phyloP scores from a whole-genome alignment of 2,888 invertebrate genomes.

The Eutolmus rufibarbis region DNA sequence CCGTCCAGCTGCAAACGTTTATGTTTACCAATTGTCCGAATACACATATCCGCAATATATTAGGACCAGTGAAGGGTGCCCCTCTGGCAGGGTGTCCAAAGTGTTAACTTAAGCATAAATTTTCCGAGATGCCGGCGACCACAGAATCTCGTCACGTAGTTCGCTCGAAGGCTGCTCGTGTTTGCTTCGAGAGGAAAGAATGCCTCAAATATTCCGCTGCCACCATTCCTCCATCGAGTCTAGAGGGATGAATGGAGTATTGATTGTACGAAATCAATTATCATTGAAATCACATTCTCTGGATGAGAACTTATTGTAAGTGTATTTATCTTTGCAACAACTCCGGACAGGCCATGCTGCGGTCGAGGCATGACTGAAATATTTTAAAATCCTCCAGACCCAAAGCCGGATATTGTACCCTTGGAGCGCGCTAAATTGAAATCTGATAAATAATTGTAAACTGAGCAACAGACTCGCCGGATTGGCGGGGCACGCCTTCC shows the following conservation, averaged over 20 bases:
- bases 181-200: background rate
- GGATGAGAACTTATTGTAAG: conserved; percentile 23
- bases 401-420: background rate
- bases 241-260: background rate
- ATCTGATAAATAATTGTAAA: conserved; percentile 1
- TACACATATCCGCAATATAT: conserved; percentile 14
- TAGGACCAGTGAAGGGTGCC: conserved; percentile 6
- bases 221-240: background rate
- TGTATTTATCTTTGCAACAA: background rate
- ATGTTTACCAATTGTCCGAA: conserved; percentile 29
- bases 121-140: background rate
- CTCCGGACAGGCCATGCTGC: background rate
- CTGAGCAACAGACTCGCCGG: background rate
- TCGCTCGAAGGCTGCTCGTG: background rate
- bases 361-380: conserved; percentile 8
- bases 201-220: background rate
- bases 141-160: conserved; percentile 18
- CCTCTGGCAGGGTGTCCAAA: background rate
- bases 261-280: conserved; percentile 13
- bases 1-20: conserved; percentile 6
- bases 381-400: background rate
- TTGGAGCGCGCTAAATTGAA: background rate
- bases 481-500: background rate
- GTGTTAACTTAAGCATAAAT: conserved; percentile 28
- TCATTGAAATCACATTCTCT: conserved; percentile 25